Base-by-base conservation (phyloP, 1,140 invertebrate genomes). In the Ceratosolen solmsi region DNA sequence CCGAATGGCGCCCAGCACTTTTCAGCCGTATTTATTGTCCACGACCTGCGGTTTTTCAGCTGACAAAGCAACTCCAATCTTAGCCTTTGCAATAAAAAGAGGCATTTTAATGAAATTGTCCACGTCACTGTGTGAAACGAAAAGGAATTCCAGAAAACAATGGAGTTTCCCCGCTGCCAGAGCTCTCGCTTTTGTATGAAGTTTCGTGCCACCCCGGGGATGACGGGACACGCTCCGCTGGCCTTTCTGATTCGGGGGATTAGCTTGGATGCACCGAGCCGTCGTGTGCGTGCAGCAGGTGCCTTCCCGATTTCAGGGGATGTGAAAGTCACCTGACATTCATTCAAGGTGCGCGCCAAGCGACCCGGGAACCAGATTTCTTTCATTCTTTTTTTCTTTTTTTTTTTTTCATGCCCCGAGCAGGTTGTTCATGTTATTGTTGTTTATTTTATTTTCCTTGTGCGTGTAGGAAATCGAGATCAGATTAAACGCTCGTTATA, bases 281-380 rank as follows among this genome's bases (percentile, higher is more conserved):
- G 5, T 9, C 30, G 25, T 30, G 65, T 8, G 46, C 25, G 17
- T 8, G 30, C 20, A n/a, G 33, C 58, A 68, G 58, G 71, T 74
- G 56, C n/a, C 41, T 51, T 22, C n/a, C 63, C 5, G 58, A 80
- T 75, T 74, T 41, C 56, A 75, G 58, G 71, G 79, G 79, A 80
- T 80, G 71, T 51, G 79, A 80, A 68, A 80, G 79, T 80, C 79
- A 80, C 58, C 79, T 54, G 79, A 80, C 71, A 68, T 36, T 30
- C 33, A 54, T 65, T 80, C 79, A 80, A 38, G 70, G 68, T 7
- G 15, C 20, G 5, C 30, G 33, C 22, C 2, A 11, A 56, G 11
- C 46, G 27, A 15, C 33, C 56, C 15, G 65, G 51, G 49, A 79
- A 79, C 17, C 54, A 22, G 68, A 79, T 58, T 70, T 58, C 4